Evolutionary conservation across 2,113 vertebrate genomes (phyloP).

Genomic region (Calonectris borealis): DNA sequence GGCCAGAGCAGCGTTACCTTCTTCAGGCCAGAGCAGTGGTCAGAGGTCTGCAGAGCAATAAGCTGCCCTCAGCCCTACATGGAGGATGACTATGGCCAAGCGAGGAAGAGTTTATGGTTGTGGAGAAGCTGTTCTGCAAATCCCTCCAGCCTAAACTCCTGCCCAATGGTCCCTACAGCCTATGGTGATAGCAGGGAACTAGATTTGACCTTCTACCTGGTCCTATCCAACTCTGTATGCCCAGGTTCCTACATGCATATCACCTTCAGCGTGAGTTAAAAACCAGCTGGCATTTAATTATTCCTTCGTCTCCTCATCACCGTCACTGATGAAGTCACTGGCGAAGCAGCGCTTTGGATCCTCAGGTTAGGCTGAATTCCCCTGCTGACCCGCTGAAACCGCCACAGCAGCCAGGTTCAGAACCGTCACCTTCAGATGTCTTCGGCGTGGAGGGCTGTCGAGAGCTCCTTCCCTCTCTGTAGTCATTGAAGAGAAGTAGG

Average conservation of each 20-base stretch:
- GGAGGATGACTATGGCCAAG: neutral
- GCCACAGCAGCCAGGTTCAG: neutral
- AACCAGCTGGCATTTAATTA: neutral
- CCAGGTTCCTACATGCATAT: fast-evolving
- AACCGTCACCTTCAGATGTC: neutral
- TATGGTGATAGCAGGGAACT: no score
- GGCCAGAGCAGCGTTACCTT: neutral
- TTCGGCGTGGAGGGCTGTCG: neutral
- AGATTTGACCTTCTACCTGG: neutral
- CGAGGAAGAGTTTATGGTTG: neutral
- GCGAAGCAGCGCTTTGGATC: neutral
- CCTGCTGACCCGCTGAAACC: neutral
- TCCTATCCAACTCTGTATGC: neutral
- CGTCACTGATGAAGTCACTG: neutral
- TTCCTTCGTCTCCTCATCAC: neutral
- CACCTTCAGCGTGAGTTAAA: fast-evolving
- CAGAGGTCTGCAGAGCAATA: neutral
- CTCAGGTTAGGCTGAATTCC: neutral
- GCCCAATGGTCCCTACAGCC: neutral
- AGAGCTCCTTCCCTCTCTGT: neutral
- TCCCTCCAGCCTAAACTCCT: neutral
- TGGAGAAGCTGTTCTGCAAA: neutral
- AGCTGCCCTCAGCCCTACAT: neutral
- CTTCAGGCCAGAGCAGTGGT: neutral
- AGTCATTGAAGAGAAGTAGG: neutral